Conservation (phyloP, 2,113 vertebrate species). For the Cercocebus atys region DNA sequence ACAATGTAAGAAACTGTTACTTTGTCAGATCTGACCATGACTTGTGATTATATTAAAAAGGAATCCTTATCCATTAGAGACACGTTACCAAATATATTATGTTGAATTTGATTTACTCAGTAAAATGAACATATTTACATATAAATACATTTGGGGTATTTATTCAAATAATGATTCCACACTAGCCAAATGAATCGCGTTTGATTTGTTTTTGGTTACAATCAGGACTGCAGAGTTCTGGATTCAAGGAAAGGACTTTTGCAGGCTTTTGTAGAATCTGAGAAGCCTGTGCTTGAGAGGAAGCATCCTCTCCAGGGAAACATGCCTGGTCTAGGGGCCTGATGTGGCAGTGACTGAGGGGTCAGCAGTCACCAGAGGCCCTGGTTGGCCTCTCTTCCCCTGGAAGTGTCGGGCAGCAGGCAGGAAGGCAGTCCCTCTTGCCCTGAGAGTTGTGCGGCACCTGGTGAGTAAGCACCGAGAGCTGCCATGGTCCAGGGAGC, state of each 20-base stretch:
- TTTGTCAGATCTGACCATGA: background rate
- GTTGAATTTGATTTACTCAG: background rate
- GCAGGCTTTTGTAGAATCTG: background rate
- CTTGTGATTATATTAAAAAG: background rate
- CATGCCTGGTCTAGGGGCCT: background rate
- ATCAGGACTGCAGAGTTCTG: background rate
- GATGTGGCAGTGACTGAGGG: rapidly evolving
- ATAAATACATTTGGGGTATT: background rate
- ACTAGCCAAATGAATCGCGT: background rate
- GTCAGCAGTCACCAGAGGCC: background rate
- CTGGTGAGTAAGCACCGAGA: background rate
- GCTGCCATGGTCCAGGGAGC: background rate
- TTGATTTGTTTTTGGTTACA: background rate
- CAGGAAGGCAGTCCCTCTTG: background rate
- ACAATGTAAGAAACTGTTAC: background rate
- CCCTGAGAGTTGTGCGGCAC: background rate
- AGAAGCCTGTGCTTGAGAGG: background rate
- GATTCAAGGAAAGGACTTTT: background rate
- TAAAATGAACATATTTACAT: background rate
- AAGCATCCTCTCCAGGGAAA: background rate
- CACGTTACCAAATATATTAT: background rate
- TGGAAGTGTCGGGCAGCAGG: rapidly evolving
- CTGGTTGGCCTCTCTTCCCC: background rate
- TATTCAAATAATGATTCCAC: background rate
- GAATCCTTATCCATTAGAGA: background rate